Evolutionary conservation across 2,888 invertebrate species (phyloP).

Genomic region (Agrotis puta): DNA sequence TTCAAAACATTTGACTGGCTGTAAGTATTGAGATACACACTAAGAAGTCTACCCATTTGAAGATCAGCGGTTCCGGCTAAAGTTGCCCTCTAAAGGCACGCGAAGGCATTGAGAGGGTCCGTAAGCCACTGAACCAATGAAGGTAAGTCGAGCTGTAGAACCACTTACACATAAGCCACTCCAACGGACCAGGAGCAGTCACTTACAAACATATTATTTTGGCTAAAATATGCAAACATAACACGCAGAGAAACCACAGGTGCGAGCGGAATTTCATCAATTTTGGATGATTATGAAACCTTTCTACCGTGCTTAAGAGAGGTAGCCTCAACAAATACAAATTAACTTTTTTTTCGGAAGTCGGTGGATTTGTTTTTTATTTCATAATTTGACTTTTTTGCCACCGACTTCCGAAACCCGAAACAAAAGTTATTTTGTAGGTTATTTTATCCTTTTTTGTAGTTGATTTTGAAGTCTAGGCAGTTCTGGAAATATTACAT

Average conservation of each 20-base stretch:
- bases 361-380: too few relatives aligned
- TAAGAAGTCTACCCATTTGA: background rate
- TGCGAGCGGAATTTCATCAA: conserved; percentile 63
- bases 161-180: conserved; percentile 19
- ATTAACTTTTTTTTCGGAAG: too few relatives aligned
- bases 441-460: too few relatives aligned
- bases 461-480: too few relatives aligned
- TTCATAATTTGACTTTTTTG: too few relatives aligned
- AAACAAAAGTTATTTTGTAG: too few relatives aligned
- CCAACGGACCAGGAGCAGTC: conserved; percentile 9
- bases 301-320: conserved; percentile 30
- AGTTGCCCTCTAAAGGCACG: background rate
- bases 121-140: background rate
- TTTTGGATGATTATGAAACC: conserved; percentile 59
- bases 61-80: background rate
- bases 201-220: conserved; percentile 41
- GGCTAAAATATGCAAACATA: conserved; percentile 63
- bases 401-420: too few relatives aligned
- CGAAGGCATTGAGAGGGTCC: too few relatives aligned
- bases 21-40: background rate
- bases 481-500: too few relatives aligned
- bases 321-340: too few relatives aligned
- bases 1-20: too few relatives aligned
- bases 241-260: conserved; percentile 62
- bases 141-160: background rate